Evolutionary conservation across 2,797 vertebrate genomes (phyloP).

Genomic region (Amblyraja radiata): DNA sequence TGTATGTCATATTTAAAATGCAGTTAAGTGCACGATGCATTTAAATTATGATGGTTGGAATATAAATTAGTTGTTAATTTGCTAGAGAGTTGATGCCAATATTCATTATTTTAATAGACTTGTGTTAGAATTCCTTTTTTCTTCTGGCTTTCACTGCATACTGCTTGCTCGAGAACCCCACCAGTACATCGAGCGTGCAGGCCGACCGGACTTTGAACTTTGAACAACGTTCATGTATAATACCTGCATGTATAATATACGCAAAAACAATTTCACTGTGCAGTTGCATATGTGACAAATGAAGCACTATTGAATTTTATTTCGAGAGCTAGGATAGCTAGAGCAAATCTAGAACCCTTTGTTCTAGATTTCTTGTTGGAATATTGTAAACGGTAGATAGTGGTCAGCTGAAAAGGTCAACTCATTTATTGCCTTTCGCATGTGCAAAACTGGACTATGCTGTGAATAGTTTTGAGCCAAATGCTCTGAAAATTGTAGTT

Average conservation of each 20-base stretch:
- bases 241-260: no score
- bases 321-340: no score
- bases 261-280: no score
- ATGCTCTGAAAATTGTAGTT: background rate
- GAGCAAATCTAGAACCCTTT: no score
- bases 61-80: background rate
- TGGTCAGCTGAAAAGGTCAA: background rate
- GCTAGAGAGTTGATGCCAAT: background rate
- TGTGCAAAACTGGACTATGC: background rate
- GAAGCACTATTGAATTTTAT: no score
- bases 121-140: background rate
- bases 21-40: background rate
- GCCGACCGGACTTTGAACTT: no score
- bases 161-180: background rate
- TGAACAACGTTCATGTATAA: no score
- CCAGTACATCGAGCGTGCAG: no score
- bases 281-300: no score
- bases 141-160: background rate
- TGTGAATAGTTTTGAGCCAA: background rate
- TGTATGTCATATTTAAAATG: background rate
- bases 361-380: background rate
- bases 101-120: background rate
- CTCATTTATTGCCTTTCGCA: background rate
- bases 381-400: background rate
- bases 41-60: background rate